Percentiles rank a stretch among this genome's conserved stretches.
Conservation (phyloP, 2,113 vertebrate species). For the Furnarius figulus region DNA sequence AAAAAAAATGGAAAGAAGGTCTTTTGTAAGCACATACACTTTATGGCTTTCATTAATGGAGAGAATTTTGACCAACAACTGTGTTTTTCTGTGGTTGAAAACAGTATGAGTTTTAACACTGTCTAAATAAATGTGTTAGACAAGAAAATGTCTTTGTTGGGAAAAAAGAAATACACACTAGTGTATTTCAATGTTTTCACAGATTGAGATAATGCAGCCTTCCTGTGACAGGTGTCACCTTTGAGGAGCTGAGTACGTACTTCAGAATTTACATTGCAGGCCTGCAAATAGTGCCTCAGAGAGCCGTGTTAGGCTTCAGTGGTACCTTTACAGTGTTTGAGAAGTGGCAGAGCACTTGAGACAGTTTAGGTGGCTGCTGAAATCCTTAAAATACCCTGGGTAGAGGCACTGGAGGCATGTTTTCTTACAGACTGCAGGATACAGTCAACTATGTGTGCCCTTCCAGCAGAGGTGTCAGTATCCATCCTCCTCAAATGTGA, state of each 20-base stretch:
- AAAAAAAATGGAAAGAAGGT: background rate
- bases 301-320: background rate
- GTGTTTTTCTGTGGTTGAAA: background rate
- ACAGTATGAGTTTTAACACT: background rate
- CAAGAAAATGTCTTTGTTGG: background rate
- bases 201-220: background rate
- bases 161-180: background rate
- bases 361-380: background rate
- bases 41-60: background rate
- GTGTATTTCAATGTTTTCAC: background rate
- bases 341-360: background rate
- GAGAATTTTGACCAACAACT: background rate
- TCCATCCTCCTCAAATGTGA: background rate
- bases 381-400: background rate
- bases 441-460: fast-evolving
- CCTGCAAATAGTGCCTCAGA: background rate
- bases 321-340: background rate
- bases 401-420: background rate
- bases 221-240: background rate
- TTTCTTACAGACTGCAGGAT: background rate
- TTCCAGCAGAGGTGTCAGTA: background rate
- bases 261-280: background rate
- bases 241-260: background rate
- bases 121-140: background rate
- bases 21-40: background rate